Conservation (phyloP, 2,888 invertebrate genomes). For the Dinocampus coccinellae region DNA sequence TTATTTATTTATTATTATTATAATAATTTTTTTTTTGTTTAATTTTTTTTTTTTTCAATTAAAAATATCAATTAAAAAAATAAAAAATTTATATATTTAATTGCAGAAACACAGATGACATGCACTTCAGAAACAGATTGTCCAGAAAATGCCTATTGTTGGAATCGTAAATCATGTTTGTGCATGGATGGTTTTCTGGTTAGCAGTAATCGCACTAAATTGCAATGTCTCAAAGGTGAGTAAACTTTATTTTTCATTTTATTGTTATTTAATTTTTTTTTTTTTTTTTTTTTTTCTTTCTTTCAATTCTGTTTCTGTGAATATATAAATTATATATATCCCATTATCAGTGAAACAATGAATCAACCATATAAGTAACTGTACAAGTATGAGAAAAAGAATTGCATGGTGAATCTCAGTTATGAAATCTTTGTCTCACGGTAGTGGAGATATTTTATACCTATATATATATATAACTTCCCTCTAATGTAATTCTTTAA, state of each 20-base stretch:
- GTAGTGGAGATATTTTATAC: slow-evolving; percentile 26
- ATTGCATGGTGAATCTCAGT: background rate
- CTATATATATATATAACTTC: slow-evolving; percentile 1
- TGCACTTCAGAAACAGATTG: slow-evolving; percentile 57
- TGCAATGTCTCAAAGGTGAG: slow-evolving; percentile 67
- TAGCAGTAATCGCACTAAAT: slow-evolving; percentile 63
- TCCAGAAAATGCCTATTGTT: slow-evolving; percentile 59
- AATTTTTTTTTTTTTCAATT: too few relatives aligned
- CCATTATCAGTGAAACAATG: background rate
- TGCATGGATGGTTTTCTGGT: slow-evolving; percentile 67
- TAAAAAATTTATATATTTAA: slow-evolving; percentile 7
- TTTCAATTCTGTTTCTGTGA: too few relatives aligned
- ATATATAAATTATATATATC: too few relatives aligned
- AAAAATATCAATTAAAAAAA: background rate
- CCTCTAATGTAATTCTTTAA: slow-evolving; percentile 11
- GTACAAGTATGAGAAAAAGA: background rate
- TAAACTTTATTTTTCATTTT: background rate
- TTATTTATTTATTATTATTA: too few relatives aligned
- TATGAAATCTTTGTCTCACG: slow-evolving; percentile 42
- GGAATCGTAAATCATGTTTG: slow-evolving; percentile 61
- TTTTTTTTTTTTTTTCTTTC: background rate
- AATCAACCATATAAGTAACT: background rate
- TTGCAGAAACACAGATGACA: slow-evolving; percentile 54
- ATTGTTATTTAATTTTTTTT: too few relatives aligned
- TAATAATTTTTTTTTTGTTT: too few relatives aligned